phyloP scores from a whole-genome alignment of 2,888 invertebrate genomes.

The Agriopis leucophaearia region DNA sequence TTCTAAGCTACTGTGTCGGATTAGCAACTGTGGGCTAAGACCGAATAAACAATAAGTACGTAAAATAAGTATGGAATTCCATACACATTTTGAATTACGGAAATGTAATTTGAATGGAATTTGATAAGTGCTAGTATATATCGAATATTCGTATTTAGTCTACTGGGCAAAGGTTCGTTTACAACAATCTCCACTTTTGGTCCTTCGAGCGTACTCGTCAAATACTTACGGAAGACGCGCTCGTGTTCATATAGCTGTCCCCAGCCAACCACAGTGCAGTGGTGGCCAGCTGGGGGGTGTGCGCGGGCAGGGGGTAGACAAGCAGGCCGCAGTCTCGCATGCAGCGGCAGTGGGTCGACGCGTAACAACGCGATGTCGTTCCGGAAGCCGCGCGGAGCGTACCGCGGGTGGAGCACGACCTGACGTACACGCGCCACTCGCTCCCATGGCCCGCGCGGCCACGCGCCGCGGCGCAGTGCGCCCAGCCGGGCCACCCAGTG shows the following conservation, averaged over 20 bases:
- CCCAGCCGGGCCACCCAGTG: slow-evolving; percentile 94
- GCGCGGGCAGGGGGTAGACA: slow-evolving; percentile 86
- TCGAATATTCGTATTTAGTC: no score
- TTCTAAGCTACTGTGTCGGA: no score
- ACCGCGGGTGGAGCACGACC: slow-evolving; percentile 90
- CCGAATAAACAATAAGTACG: no score
- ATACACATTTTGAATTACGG: no score
- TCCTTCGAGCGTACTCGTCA: no score
- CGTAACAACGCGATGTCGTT: slow-evolving; percentile 92
- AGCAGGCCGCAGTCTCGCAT: slow-evolving; percentile 78
- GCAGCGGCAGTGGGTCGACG: slow-evolving; percentile 86
- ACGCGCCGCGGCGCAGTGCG: slow-evolving; percentile 90
- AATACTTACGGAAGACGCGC: slow-evolving; percentile 91
- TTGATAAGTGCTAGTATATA: no score
- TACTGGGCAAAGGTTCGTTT: no score
- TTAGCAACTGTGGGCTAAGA: no score
- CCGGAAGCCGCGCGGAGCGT: slow-evolving; percentile 91
- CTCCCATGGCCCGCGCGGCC: slow-evolving; percentile 92
- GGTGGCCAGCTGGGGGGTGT: slow-evolving; percentile 87
- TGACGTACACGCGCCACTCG: slow-evolving; percentile 88
- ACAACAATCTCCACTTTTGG: no score
- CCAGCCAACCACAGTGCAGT: slow-evolving; percentile 93
- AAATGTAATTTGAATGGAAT: no score
- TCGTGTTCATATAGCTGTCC: slow-evolving; percentile 93
- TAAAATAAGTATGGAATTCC: no score